These are phyloP conservation scores for Salarias fasciatus DNA, from an alignment of 2,797 vertebrate species.

Conservation along the genomic window DNA sequence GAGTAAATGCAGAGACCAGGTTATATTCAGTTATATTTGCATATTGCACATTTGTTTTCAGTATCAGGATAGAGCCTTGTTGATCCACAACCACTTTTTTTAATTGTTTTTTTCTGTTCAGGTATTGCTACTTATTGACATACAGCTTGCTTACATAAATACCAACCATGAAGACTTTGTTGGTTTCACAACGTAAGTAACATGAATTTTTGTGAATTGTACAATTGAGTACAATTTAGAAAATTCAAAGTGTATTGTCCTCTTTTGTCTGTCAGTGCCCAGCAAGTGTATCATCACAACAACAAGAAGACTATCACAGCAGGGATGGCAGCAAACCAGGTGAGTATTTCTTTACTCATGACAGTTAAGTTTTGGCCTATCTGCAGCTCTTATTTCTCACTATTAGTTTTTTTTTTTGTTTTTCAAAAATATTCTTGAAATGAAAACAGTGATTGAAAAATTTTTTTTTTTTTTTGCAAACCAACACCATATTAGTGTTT, in stretches of 20 bases:
- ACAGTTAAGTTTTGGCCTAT: too few relatives aligned
- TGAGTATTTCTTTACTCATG: slow-evolving; percentile 27
- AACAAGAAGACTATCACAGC: slow-evolving; percentile 35
- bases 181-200: slow-evolving; percentile 91
- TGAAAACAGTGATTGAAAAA: too few relatives aligned
- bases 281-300: slow-evolving; percentile 46
- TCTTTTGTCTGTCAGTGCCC: slow-evolving; percentile 45
- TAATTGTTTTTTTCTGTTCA: slow-evolving; percentile 52
- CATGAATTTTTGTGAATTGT: neutral
- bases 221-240: neutral
- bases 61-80: neutral
- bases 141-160: slow-evolving; percentile 95
- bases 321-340: slow-evolving; percentile 57
- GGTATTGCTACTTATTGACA: slow-evolving; percentile 91
- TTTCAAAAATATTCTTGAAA: too few relatives aligned
- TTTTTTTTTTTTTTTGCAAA: too few relatives aligned
- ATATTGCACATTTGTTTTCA: neutral
- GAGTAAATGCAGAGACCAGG: slow-evolving; percentile 92
- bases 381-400: too few relatives aligned
- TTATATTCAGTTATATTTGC: slow-evolving; percentile 52
- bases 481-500: too few relatives aligned
- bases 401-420: too few relatives aligned
- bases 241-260: neutral
- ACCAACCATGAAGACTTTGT: slow-evolving; percentile 97
- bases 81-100: neutral